These are phyloP conservation scores for Mohoua ochrocephala DNA, from an alignment of 2,113 vertebrate species.

Conservation along the genomic window DNA sequence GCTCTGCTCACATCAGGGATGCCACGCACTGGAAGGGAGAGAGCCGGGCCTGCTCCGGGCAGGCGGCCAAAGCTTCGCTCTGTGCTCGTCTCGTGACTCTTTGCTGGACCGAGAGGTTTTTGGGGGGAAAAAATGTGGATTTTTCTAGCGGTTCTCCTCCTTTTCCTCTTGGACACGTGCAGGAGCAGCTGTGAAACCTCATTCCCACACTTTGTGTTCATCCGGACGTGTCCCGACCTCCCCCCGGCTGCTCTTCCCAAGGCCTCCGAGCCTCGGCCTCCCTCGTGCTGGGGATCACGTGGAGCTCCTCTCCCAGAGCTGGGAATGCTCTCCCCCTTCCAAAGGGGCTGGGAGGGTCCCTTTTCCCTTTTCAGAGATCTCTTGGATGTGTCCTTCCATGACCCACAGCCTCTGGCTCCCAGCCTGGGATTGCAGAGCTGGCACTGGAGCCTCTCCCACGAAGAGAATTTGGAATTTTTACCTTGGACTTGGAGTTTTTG, in stretches of 20 bases:
- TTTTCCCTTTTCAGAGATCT: background rate
- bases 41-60: conserved; percentile 2
- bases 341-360: background rate
- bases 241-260: background rate
- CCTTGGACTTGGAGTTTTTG: background rate
- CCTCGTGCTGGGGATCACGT: background rate
- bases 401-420: background rate
- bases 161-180: background rate
- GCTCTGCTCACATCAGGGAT: conserved; percentile 46
- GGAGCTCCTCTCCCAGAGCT: background rate
- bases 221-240: background rate
- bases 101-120: background rate
- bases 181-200: conserved; percentile 39
- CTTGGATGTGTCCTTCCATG: background rate
- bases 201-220: background rate
- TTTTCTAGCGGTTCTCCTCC: background rate
- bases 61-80: background rate
- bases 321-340: background rate
- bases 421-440: background rate
- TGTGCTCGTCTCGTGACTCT: background rate
- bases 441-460: background rate
- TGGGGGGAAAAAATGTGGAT: background rate
- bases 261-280: background rate
- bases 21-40: conserved; percentile 43
- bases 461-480: background rate